Evolutionary conservation across 2,888 invertebrate species (phyloP).

Genomic region (Artemia sp.): DNA sequence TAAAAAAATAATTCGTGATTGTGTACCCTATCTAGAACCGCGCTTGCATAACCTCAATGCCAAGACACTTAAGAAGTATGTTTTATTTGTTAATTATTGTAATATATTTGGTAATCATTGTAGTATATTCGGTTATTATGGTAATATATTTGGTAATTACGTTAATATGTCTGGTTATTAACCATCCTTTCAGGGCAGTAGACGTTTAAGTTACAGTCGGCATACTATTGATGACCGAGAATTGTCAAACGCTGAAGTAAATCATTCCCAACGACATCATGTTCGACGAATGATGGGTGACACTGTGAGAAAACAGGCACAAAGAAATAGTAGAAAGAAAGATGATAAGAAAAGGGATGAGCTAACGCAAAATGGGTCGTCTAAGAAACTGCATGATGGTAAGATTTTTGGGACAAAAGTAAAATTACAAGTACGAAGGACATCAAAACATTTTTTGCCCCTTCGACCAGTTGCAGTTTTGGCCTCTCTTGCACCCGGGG

Average conservation of each 20-base stretch:
- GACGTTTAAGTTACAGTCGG: slow-evolving; percentile 71
- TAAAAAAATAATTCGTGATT: too few species aligned
- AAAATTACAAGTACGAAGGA: too few species aligned
- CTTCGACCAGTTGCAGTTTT: too few species aligned
- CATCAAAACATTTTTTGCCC: too few species aligned
- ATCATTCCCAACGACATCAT: slow-evolving; percentile 78
- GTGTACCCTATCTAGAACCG: too few species aligned
- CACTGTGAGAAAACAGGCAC: slow-evolving; percentile 54
- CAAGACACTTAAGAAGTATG: too few species aligned
- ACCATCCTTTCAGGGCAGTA: slow-evolving; percentile 44
- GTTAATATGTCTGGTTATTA: slow-evolving; percentile 11
- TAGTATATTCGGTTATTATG: too few species aligned
- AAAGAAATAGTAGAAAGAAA: slow-evolving; percentile 61
- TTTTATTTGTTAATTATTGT: too few species aligned
- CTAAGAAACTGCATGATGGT: slow-evolving; percentile 75
- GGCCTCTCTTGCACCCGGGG: too few species aligned
- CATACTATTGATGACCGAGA: slow-evolving; percentile 78
- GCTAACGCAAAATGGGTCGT: slow-evolving; percentile 51
- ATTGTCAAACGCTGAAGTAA: slow-evolving; percentile 52
- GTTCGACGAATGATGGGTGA: slow-evolving; percentile 70
- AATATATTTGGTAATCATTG: background rate
- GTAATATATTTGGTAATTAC: too few species aligned
- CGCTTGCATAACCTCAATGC: too few species aligned
- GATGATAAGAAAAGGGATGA: slow-evolving; percentile 45
- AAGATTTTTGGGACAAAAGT: slow-evolving; percentile 28